A percentile compares a stretch with the other conserved stretches of the same genome.
Conservation (phyloP, 2,888 invertebrate genomes). For the Pollenia griseotomentosa region DNA sequence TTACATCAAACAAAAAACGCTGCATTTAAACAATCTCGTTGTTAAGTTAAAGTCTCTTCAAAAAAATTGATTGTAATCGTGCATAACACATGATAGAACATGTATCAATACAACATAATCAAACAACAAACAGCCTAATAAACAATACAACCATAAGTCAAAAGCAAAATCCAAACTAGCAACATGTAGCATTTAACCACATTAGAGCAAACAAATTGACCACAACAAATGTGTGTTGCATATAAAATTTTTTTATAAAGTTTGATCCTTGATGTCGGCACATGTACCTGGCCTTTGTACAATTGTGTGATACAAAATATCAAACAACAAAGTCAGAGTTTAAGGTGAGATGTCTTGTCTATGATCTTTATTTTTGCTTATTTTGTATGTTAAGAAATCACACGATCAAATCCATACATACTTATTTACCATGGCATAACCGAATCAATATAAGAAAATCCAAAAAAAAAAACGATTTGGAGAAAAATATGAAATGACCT, state of each 20-base stretch:
- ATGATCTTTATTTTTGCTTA: constrained; percentile 51
- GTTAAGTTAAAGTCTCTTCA: background rate
- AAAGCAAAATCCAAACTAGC: constrained; percentile 16
- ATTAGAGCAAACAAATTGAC: constrained; percentile 74
- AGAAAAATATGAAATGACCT: constrained; percentile 60
- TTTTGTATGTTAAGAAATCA: constrained; percentile 62
- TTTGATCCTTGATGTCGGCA: constrained; percentile 58
- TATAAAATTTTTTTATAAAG: constrained; percentile 32
- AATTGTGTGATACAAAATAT: constrained; percentile 63
- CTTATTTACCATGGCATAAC: constrained; percentile 52
- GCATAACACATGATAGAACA: constrained; percentile 67
- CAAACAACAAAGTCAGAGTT: constrained; percentile 68
- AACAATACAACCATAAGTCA: constrained; percentile 14
- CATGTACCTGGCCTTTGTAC: constrained; percentile 56
- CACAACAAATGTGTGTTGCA: constrained; percentile 65
- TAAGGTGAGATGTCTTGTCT: constrained; percentile 72
- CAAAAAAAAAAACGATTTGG: background rate
- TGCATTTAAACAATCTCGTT: background rate
- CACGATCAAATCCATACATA: constrained; percentile 56
- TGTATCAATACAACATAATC: constrained; percentile 62
- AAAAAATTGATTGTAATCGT: constrained; percentile 68
- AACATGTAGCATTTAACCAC: constrained; percentile 47
- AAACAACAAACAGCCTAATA: constrained; percentile 47
- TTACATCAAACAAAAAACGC: no score
- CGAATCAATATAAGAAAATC: constrained; percentile 10